phyloP scores from a whole-genome alignment of 2,888 invertebrate genomes.

The Drosophila merina region DNA sequence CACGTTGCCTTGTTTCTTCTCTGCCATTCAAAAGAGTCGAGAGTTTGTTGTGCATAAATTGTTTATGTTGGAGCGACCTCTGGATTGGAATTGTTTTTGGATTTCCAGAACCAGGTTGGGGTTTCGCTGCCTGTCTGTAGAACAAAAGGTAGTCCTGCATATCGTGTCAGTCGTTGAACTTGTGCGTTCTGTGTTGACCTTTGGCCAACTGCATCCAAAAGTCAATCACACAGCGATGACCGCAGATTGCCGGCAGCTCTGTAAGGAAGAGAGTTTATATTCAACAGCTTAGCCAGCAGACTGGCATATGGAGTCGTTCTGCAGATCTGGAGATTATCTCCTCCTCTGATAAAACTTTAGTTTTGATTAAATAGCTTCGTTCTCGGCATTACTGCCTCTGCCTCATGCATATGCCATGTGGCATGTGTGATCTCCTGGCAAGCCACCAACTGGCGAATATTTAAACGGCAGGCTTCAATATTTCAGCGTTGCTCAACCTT shows the following conservation, averaged over 20 bases:
- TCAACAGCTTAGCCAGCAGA: neutral
- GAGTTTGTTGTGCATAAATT: constrained; percentile 72
- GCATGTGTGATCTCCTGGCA: constrained; percentile 1
- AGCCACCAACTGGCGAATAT: constrained; percentile 31
- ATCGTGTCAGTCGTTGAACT: constrained; percentile 78
- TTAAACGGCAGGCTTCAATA: constrained; percentile 26
- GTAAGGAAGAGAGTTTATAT: neutral
- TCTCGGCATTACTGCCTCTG: neutral
- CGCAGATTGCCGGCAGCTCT: neutral
- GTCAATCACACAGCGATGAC: constrained; percentile 16
- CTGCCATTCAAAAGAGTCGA: constrained; percentile 46
- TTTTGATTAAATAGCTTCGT: neutral
- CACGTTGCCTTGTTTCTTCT: neutral
- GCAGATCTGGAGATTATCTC: no score
- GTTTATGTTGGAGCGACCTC: constrained; percentile 53
- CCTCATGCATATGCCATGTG: constrained; percentile 1
- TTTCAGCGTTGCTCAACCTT: constrained; percentile 40
- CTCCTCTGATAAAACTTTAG: no score
- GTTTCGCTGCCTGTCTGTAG: constrained; percentile 10
- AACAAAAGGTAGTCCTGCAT: constrained; percentile 53
- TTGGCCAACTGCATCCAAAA: constrained; percentile 20
- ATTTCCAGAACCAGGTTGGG: neutral
- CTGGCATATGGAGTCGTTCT: no score
- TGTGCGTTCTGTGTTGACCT: constrained; percentile 35
- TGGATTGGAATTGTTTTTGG: constrained; percentile 16